Percentiles rank a stretch among this genome's conserved stretches.
Conservation (phyloP, 2,888 invertebrate genomes). For the Nemurella pictetii region DNA sequence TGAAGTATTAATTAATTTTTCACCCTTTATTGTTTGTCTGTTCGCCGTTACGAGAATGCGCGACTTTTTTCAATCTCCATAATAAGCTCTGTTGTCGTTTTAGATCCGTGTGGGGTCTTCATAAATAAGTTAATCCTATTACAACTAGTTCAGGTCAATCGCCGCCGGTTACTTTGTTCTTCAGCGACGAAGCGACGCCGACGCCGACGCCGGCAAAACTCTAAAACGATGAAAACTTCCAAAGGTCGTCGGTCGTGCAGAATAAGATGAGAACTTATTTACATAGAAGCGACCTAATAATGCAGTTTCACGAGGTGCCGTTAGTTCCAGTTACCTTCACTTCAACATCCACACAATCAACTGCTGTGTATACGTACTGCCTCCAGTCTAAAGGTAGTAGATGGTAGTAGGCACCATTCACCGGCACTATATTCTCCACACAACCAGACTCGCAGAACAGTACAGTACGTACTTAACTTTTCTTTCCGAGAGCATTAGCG, state of each 20-base stretch:
- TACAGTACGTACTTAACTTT: not conserved
- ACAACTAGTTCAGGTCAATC: slow-evolving; percentile 19
- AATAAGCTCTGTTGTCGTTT: slow-evolving; percentile 21
- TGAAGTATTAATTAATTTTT: slow-evolving; percentile 30
- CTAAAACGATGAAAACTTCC: not conserved
- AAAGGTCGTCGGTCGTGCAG: not conserved
- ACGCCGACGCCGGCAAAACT: slow-evolving; percentile 2
- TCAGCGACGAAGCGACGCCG: not conserved
- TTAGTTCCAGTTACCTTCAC: slow-evolving; percentile 18
- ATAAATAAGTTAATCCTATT: slow-evolving; percentile 32
- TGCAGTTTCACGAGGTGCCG: not conserved
- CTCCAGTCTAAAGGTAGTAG: too few species aligned
- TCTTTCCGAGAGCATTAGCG: not conserved
- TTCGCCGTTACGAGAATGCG: not conserved
- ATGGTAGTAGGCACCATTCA: too few species aligned
- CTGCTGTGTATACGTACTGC: not conserved
- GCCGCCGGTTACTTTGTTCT: slow-evolving; percentile 11
- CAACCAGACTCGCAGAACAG: not conserved
- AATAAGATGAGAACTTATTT: slow-evolving; percentile 16
- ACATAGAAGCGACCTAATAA: slow-evolving; percentile 10
- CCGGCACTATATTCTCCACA: not conserved
- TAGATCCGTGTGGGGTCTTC: slow-evolving; percentile 14
- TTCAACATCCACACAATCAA: not conserved
- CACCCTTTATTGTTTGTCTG: slow-evolving; percentile 19
- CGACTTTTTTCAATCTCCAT: slow-evolving; percentile 26